These are phyloP conservation scores for Tortricodes alternella DNA, from an alignment of 2,888 invertebrate genomes.

Conservation along the genomic window DNA sequence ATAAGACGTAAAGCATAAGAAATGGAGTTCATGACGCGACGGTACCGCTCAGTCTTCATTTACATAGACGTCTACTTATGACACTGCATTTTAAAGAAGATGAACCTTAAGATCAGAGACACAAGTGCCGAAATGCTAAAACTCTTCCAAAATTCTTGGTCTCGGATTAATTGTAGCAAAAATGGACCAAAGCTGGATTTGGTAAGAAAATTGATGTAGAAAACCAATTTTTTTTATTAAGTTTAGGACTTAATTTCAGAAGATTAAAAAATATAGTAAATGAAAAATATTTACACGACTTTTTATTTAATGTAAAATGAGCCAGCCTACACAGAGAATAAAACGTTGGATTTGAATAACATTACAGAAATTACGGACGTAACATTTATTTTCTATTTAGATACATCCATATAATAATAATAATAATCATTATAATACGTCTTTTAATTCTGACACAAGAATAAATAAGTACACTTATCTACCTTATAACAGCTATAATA, in stretches of 20 bases:
- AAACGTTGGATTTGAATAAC: not conserved
- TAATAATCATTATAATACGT: no score
- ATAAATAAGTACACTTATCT: no score
- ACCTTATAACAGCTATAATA: no score
- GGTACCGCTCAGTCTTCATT: no score
- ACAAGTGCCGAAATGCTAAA: not conserved
- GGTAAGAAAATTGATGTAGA: slow-evolving; percentile 24
- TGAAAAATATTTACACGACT: not conserved
- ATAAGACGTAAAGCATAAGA: no score
- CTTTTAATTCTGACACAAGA: no score
- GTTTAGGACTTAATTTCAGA: slow-evolving; percentile 16
- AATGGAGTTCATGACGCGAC: no score
- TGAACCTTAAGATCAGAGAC: not conserved
- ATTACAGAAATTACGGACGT: no score
- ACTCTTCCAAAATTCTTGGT: not conserved
- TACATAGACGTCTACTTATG: not conserved
- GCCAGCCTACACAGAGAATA: not conserved
- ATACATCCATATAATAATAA: not conserved
- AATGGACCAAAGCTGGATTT: slow-evolving; percentile 34
- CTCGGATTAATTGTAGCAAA: slow-evolving; percentile 17
- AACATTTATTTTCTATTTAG: not conserved
- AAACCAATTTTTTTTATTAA: slow-evolving; percentile 17
- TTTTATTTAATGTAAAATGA: not conserved
- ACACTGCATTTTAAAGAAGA: not conserved
- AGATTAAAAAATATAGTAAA: slow-evolving; percentile 17